phyloP scores from a whole-genome alignment of 2,113 vertebrate genomes.

The Indicator maculatus region DNA sequence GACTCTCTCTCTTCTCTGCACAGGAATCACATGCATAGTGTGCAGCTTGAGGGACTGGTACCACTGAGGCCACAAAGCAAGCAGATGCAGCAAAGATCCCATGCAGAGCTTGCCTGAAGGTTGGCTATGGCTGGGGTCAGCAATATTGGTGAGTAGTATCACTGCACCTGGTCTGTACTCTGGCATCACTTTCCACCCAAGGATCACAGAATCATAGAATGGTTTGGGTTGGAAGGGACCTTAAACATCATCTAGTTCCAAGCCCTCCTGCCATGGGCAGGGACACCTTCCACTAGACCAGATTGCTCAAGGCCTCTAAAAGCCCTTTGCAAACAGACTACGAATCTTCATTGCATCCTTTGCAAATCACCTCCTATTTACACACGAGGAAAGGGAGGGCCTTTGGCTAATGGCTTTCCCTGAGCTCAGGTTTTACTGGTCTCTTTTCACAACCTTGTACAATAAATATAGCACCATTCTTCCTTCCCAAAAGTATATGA shows the following conservation, averaged over 20 bases:
- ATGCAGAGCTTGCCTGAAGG: not conserved
- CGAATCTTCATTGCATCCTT: not conserved
- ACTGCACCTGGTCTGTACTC: not conserved
- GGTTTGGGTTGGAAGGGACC: too few relatives aligned
- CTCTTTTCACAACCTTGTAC: not conserved
- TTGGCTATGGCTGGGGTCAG: not conserved
- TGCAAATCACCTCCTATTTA: not conserved
- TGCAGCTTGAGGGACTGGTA: not conserved
- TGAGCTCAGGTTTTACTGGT: not conserved
- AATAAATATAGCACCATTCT: constrained; percentile 14
- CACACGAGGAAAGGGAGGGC: not conserved
- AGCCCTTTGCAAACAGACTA: not conserved
- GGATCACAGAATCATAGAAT: not conserved
- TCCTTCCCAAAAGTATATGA: not conserved
- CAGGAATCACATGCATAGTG: not conserved
- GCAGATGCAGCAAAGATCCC: not conserved
- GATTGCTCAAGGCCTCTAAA: not conserved
- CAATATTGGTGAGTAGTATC: not conserved
- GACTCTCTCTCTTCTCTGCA: not conserved
- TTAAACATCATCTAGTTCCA: too few relatives aligned
- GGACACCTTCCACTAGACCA: too few relatives aligned
- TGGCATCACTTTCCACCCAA: not conserved
- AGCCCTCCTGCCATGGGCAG: too few relatives aligned
- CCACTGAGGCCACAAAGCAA: not conserved
- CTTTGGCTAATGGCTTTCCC: not conserved